phyloP scores from a whole-genome alignment of 2,113 vertebrate species.

The Toxostoma redivivum region DNA sequence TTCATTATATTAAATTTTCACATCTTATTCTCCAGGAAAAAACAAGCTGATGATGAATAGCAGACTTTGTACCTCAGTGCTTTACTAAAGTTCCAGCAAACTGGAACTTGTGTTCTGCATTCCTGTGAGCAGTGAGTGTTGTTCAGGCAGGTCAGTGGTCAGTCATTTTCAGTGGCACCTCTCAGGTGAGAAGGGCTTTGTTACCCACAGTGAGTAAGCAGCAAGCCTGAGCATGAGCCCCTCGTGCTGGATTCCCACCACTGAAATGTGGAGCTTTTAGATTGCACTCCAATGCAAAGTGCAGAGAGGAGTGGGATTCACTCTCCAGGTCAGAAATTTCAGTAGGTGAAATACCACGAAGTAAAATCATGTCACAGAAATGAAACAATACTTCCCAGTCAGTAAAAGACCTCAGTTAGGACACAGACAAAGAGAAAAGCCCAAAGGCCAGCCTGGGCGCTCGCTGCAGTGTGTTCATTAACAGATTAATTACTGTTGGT shows the following conservation, averaged over 20 bases:
- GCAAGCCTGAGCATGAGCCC: accelerated
- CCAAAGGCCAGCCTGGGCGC: background rate
- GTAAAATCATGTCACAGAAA: background rate
- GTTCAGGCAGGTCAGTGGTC: background rate
- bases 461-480: background rate
- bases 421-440: background rate
- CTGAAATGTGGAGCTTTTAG: background rate
- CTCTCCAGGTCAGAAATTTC: background rate
- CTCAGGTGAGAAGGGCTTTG: background rate
- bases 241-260: background rate
- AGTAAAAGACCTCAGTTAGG: background rate
- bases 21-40: background rate
- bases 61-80: background rate
- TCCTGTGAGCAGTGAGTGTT: background rate
- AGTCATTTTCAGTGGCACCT: background rate
- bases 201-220: background rate
- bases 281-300: background rate
- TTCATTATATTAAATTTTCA: background rate
- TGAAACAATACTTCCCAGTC: background rate
- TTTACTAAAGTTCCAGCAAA: background rate
- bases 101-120: background rate
- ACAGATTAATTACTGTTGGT: background rate
- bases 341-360: background rate
- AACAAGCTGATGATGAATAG: background rate
- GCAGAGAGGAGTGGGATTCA: background rate